phyloP scores from a whole-genome alignment of 2,113 vertebrate genomes.

The Leucopsar rothschildi region DNA sequence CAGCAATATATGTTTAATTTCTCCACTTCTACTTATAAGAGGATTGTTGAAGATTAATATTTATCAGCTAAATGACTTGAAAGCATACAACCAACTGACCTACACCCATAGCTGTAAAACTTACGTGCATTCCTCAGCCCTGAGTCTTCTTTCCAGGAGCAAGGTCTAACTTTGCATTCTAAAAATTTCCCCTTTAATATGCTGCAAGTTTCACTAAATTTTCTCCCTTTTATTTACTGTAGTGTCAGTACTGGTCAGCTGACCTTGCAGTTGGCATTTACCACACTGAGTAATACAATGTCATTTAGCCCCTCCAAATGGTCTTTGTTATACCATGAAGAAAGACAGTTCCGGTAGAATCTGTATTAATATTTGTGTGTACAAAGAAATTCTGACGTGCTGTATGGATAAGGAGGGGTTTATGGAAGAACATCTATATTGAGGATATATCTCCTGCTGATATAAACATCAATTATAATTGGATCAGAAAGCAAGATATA shows the following conservation, averaged over 20 bases:
- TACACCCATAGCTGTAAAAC: background rate
- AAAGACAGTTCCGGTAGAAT: background rate
- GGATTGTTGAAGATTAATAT: background rate
- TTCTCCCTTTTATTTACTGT: background rate
- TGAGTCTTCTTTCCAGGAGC: background rate
- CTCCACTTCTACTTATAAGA: background rate
- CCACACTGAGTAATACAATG: background rate
- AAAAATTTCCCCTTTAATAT: background rate
- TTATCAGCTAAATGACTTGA: constrained; percentile 26
- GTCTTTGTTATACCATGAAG: constrained; percentile 23
- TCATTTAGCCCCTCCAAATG: background rate
- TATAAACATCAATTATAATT: background rate
- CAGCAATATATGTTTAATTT: background rate
- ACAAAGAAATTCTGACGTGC: background rate
- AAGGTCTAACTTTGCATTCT: background rate
- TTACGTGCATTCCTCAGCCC: background rate
- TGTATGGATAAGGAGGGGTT: background rate
- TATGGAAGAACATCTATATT: background rate
- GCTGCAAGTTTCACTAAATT: background rate
- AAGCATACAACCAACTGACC: background rate
- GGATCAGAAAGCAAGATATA: background rate
- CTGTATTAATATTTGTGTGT: background rate
- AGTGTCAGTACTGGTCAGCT: background rate
- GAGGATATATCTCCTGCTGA: background rate
- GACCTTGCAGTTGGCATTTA: constrained; percentile 40